These are phyloP conservation scores for Tridacna gigas DNA, from an alignment of 2,888 invertebrate species.

Conservation along the genomic window DNA sequence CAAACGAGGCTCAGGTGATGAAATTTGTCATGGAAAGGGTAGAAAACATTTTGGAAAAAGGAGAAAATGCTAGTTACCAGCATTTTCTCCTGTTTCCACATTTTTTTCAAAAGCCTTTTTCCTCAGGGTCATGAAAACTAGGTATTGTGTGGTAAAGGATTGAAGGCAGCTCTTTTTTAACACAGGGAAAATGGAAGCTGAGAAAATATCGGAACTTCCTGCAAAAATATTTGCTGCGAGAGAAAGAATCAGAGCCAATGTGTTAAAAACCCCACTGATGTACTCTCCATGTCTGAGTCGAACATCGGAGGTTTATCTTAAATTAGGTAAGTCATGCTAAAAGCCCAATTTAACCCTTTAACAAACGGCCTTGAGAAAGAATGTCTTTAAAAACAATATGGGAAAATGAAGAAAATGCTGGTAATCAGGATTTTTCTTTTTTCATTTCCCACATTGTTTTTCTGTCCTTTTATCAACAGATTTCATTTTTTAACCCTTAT, in stretches of 20 bases:
- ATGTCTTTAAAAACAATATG: background rate
- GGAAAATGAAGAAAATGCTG: background rate
- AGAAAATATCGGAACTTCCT: conserved; percentile 17
- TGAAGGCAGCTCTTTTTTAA: background rate
- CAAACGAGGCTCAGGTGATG: too few relatives aligned
- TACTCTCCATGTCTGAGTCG: conserved; percentile 63
- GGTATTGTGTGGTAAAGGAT: background rate
- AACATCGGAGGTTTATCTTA: conserved; percentile 63
- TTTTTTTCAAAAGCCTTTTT: background rate
- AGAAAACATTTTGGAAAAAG: too few relatives aligned
- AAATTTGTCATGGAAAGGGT: too few relatives aligned
- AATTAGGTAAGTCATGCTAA: conserved; percentile 65
- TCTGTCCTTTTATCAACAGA: background rate
- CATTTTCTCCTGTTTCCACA: background rate
- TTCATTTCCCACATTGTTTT: background rate
- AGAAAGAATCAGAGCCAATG: conserved; percentile 55
- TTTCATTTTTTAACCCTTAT: too few relatives aligned
- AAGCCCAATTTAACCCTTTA: background rate
- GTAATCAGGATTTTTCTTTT: background rate
- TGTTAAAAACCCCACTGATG: conserved; percentile 69
- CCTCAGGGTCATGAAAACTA: background rate
- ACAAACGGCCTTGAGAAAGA: background rate
- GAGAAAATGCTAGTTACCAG: too few relatives aligned
- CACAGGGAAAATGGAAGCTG: background rate
- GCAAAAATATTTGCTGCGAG: conserved; percentile 57